Evolutionary conservation across 2,113 vertebrate species (phyloP), one percentile per base, ranked within the genome.

Genomic region (Acanthisitta chloris): DNA sequence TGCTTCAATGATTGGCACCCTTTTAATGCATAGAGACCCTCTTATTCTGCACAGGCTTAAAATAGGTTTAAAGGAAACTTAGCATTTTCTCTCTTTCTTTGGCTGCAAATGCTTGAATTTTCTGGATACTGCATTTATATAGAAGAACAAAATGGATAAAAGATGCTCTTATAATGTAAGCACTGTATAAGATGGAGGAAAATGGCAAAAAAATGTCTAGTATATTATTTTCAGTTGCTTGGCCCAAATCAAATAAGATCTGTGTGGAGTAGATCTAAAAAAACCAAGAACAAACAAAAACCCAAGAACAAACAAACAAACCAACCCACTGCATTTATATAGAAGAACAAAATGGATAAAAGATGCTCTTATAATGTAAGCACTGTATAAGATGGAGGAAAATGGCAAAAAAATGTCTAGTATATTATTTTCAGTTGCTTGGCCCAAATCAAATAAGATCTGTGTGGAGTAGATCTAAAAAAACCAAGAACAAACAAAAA

Each of bases 11-110:
- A 65, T 64, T 94, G 65, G 72, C 51, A 67, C 9, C 14, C 51
- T 86, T 74, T 81, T 69, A 82, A 38, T 79, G 42, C 45, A 67
- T 72, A 86, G 55, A 88, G 46, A 86, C 64, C 25, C 62, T 78
- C 64, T 96, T 94, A 94, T 96, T 94, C 84, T 54, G 25, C 16
- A 72, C 12, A 72, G 31, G 38, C 93, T 96, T 91, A 94, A 97
- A 96, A 97, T 95, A 97, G 54, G 46, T 66, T 81, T 81, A 69
- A 89, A 87, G 73, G n/a, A 79, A 92, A 87, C 12, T 74, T 90
- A 43, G 31, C 38, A 6, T 62, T 90, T 87, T 83, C 19, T 46
- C 29, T 58, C 25, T 31, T 59, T 83, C 83, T 93, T 78, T 94
- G 31, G 25, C 36, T 92, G 38, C 31, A 57, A 48, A 78, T 79